A percentile compares a stretch with the other conserved stretches of the same genome.
Conservation (phyloP, 1,140 invertebrate genomes). For the Delia radicum region DNA sequence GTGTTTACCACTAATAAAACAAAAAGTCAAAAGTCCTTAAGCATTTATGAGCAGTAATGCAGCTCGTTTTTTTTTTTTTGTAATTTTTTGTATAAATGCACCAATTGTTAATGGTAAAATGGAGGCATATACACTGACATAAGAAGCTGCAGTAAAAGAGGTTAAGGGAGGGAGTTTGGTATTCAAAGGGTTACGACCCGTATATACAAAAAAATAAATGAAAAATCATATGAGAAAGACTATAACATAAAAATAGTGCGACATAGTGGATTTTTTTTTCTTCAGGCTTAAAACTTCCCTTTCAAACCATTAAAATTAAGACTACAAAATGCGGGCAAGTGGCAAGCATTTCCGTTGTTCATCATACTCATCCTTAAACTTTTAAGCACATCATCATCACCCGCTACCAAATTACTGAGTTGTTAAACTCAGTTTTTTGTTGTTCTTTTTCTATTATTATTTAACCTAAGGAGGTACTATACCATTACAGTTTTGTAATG, state of each 20-base stretch:
- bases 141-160: not conserved
- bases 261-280: not conserved
- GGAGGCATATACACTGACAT: not conserved
- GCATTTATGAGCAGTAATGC: conserved; percentile 31
- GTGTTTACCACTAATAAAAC: conserved; percentile 51
- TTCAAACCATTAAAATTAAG: conserved; percentile 12
- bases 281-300: conserved; percentile 8
- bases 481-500: not conserved
- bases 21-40: conserved; percentile 55
- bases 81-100: not conserved
- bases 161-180: not conserved
- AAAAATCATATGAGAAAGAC: too few relatives aligned
- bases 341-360: conserved; percentile 13
- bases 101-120: not conserved
- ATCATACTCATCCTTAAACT: not conserved
- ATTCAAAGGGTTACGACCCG: conserved; percentile 19
- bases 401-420: not conserved
- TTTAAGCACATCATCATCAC: not conserved
- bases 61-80: not conserved
- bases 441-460: not conserved
- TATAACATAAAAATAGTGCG: not conserved
- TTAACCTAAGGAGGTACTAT: not conserved
- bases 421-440: not conserved
- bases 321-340: conserved; percentile 14
- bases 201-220: not conserved